Base-by-base conservation (phyloP, 2,888 invertebrate species). In the Onchidella celtica region DNA sequence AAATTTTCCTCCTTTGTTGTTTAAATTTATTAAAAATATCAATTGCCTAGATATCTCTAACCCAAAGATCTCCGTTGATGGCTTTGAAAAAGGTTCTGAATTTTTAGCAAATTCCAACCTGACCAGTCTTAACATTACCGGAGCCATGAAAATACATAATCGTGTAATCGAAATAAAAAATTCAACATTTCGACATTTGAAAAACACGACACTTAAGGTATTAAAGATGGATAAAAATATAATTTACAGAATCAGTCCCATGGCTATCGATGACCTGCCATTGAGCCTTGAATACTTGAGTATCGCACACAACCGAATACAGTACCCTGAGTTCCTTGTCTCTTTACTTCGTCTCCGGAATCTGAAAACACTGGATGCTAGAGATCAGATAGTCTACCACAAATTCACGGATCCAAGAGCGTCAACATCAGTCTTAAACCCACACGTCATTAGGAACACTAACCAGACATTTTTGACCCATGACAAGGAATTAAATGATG, bases 31-130 rank as follows among this genome's bases (percentile, higher is more conserved):
- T 24, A 24, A 24, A 29, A 65, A 65, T 29, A 65, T 65, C 11
- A 17, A 65, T 65, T 29, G 27, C 2, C 65, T 65, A 29, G 65
- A 65, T 65, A 17, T 65, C 17, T 65, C 65, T 27, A 65, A 65
- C 29, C n/a, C n/a, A n/a, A 4, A 27, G 29, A 24, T 65, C 3
- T 17, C 17, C 3, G 2, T 65, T 27, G 27, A 65, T 65, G 29
- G 3, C 32, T 65, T 65, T 29, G 65, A 65, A 11, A 14, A n/a
- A 27, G 65, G 65, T 65, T 65, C 65, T 29, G 29, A 65, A 29
- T 24, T 24, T 27, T 11, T 65, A 29, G 29, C 27, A 65, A 65
- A 65, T 65, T 65, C 65, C 11, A 65, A 24, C 17, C 27, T 65
- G 65, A 65, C 65, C 29, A 3, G 17, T 17, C 29, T 65, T 17